Evolutionary conservation across 2,113 vertebrate species (phyloP).

Genomic region (Procavia capensis): DNA sequence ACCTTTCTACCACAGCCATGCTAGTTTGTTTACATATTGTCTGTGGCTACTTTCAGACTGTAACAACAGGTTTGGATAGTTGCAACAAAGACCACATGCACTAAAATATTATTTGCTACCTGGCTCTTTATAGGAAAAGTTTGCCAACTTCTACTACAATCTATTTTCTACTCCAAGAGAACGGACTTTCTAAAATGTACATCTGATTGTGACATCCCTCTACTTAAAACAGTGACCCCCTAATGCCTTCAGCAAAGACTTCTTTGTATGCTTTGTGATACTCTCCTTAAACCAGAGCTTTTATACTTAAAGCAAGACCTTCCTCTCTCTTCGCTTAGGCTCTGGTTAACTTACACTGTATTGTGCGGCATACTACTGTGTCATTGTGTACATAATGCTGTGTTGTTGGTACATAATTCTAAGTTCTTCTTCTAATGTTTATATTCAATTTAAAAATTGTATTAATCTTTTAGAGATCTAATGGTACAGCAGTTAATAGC

Average conservation of each 20-base stretch:
- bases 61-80: not conserved
- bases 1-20: not conserved
- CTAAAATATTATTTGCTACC: not conserved
- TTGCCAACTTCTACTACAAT: not conserved
- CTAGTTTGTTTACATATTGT: not conserved
- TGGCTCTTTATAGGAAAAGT: not conserved
- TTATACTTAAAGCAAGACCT: not conserved
- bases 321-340: not conserved
- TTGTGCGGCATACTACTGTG: not conserved
- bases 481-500: no score
- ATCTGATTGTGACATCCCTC: not conserved
- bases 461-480: not conserved
- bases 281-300: not conserved
- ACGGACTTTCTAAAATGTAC: not conserved
- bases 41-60: not conserved
- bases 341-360: not conserved
- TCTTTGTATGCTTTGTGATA: not conserved
- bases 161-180: not conserved
- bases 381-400: no score
- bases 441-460: constrained; percentile 12
- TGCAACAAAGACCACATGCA: not conserved
- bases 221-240: not conserved
- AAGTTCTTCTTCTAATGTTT: not conserved
- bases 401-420: not conserved
- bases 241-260: not conserved